phyloP scores from a whole-genome alignment of 1,140 invertebrate species.

The Solenopsis fugax region DNA sequence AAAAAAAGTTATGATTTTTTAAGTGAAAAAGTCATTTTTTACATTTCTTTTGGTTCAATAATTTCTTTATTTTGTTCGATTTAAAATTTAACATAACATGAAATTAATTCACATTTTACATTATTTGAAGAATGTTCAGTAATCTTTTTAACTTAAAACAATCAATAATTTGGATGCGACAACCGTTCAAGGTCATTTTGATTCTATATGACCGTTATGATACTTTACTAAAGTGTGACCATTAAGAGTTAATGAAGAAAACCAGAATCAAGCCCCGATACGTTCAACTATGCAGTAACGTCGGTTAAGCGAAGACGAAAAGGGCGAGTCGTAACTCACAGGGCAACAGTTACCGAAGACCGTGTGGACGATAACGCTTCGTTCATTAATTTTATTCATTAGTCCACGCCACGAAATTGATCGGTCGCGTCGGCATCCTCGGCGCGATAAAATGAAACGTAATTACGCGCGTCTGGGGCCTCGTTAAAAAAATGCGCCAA shows the following conservation, averaged over 20 bases:
- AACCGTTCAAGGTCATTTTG: no score
- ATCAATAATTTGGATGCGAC: no score
- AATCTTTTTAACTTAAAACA: no score
- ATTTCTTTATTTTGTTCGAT: no score
- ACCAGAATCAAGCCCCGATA: conserved; percentile 7
- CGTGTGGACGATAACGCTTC: conserved; percentile 63
- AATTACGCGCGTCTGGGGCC: conserved; percentile 43
- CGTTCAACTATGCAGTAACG: conserved; percentile 24
- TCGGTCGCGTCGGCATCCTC: conserved; percentile 28
- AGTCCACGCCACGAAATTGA: conserved; percentile 60
- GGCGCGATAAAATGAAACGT: conserved; percentile 48
- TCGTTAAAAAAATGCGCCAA: conserved; percentile 57
- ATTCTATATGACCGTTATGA: no score
- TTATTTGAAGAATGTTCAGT: no score
- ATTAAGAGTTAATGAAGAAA: background rate
- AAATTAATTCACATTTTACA: no score
- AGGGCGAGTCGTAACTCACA: conserved; percentile 27
- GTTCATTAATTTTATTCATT: conserved; percentile 70
- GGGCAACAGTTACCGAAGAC: conserved; percentile 61
- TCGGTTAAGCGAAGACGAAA: conserved; percentile 16
- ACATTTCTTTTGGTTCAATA: no score
- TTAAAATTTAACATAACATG: no score
- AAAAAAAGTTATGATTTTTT: no score
- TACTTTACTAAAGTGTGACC: no score
- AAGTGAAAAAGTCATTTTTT: no score